These are phyloP conservation scores for Bombycilla garrulus DNA, from an alignment of 2,113 vertebrate species.

Conservation along the genomic window DNA sequence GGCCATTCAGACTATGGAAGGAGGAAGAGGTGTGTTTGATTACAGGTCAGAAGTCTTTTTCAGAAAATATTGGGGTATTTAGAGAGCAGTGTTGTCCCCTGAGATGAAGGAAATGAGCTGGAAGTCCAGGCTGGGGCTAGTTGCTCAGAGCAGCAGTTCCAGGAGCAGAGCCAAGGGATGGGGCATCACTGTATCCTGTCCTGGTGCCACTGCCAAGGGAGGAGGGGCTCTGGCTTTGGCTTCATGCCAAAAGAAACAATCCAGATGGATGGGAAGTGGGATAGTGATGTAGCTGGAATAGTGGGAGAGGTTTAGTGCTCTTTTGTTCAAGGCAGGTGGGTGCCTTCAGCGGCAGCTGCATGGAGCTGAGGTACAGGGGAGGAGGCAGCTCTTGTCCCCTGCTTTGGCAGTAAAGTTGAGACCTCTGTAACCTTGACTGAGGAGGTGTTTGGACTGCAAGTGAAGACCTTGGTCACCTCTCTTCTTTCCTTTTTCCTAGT, in stretches of 20 bases:
- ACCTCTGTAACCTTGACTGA: fast-evolving
- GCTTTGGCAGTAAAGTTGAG: neutral
- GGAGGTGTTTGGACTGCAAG: neutral
- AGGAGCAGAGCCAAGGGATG: neutral
- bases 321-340: neutral
- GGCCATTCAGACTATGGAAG: neutral
- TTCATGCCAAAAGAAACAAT: neutral
- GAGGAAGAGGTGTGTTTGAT: neutral
- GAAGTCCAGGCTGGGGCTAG: neutral
- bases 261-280: neutral
- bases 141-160: fast-evolving
- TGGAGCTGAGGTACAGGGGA: neutral
- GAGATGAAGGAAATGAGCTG: neutral
- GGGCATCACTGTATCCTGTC: neutral
- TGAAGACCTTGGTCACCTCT: neutral
- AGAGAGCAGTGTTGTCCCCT: neutral
- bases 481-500: constrained; percentile 74
- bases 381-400: neutral
- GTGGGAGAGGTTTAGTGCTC: neutral
- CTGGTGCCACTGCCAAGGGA: neutral
- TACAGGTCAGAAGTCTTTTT: neutral
- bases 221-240: neutral
- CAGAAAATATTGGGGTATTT: neutral
- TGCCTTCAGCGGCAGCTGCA: fast-evolving
- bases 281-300: too few relatives aligned